Base-by-base conservation (phyloP, 2,888 invertebrate species). In the Pardosa pseudoannulata region DNA sequence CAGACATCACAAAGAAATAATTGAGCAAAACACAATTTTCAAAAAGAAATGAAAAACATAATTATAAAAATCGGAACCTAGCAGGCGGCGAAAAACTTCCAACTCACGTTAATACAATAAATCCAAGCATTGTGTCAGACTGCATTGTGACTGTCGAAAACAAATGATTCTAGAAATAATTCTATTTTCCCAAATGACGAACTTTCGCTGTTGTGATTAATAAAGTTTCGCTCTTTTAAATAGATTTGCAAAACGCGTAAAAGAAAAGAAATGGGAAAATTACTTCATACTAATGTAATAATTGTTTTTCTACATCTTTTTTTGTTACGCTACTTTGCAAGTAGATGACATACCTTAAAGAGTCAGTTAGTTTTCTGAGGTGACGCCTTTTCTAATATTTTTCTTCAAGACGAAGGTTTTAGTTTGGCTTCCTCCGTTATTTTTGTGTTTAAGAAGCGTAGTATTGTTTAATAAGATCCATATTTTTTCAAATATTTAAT, bases 171-270 rank as follows among this genome's bases (percentile, higher is more conserved):
- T 79, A 85, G 79, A 85, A 85, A 79, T 85, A 85, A 85, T 85
- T 85, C 85, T 73, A 85, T 85, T 85, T 85, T 79, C 79, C 74
- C 79, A 85, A 85, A 79, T 85, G 79, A 79, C 79, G 85, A 74
- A 85, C 85, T 79, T 79, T 74, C 79, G 74, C 74, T 79, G 73
- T 74, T 73, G 70, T 85, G 79, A 85, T 85, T 85, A 85, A 85
- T 85, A 85, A 85, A 79, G 79, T 85, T 85, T 73, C 79, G 79
- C 74, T 73, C 79, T 85, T 56, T 85, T 85, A 85, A 85, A 85
- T 85, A 85, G 85, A 85, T 85, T 85, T 85, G 72, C 76, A 83
- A 83, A 83, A 83, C 76, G 76, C 81, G 81, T 56, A 23, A 56
- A 19, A 32, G 36, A 67, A 67, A 36, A 67, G 36, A 67, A 67